Conservation (phyloP, 2,888 invertebrate species). For the Amiota communis region DNA sequence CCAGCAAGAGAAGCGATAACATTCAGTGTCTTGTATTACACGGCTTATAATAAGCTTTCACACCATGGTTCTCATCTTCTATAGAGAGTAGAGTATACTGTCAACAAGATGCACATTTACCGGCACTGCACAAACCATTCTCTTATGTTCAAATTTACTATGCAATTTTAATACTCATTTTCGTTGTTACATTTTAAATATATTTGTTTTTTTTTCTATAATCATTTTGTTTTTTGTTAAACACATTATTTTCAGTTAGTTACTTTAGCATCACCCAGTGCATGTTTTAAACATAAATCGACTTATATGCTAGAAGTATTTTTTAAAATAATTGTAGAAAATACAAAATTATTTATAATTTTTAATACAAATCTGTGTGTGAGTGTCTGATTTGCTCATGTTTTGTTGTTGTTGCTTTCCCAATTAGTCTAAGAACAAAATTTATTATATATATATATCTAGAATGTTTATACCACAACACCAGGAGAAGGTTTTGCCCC, state of each 20-base stretch:
- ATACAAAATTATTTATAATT: slow-evolving; percentile 21
- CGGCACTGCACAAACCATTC: no score
- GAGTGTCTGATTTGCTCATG: background rate
- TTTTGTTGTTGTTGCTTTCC: background rate
- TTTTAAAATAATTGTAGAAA: background rate
- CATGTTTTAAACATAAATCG: slow-evolving; percentile 54
- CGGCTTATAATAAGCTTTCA: no score
- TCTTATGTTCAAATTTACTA: no score
- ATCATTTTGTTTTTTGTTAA: slow-evolving; percentile 9
- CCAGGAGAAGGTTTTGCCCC: slow-evolving; percentile 81
- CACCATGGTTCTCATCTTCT: no score
- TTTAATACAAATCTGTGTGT: slow-evolving; percentile 19
- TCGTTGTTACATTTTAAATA: slow-evolving; percentile 24
- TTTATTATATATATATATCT: background rate
- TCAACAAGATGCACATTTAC: no score
- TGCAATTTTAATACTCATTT: background rate
- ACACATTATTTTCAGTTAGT: slow-evolving; percentile 12
- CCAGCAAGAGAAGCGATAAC: no score
- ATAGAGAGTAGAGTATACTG: no score
- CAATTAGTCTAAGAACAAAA: slow-evolving; percentile 1
- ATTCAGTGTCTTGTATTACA: no score
- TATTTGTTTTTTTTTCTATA: slow-evolving; percentile 5
- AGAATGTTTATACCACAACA: slow-evolving; percentile 79
- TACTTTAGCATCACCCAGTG: slow-evolving; percentile 53
- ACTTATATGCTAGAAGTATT: background rate